Percentiles rank a stretch among this genome's conserved stretches.
Conservation (phyloP, 2,113 vertebrate genomes). For the Macquaria australasica region DNA sequence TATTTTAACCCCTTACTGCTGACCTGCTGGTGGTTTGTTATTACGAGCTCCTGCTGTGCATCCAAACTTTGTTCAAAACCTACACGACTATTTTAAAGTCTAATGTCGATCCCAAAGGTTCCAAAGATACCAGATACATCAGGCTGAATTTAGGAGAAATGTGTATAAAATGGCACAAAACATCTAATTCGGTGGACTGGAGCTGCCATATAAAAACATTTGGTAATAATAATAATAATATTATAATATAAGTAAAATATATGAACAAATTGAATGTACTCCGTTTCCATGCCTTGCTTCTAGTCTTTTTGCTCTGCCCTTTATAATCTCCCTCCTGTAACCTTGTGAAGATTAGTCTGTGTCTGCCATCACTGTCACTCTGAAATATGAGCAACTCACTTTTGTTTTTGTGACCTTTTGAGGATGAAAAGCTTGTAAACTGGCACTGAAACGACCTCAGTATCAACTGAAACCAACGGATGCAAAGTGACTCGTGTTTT, state of each 20-base stretch:
- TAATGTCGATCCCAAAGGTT: background rate
- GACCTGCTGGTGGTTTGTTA: background rate
- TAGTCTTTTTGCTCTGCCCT: background rate
- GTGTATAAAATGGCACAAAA: background rate
- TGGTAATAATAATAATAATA: no score
- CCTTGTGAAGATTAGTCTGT: background rate
- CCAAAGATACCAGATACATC: background rate
- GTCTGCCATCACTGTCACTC: background rate
- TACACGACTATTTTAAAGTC: background rate
- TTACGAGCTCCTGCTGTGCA: background rate
- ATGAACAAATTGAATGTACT: background rate
- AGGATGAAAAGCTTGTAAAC: background rate
- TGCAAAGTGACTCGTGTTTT: background rate
- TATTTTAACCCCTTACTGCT: background rate
- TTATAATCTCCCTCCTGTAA: background rate
- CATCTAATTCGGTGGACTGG: background rate
- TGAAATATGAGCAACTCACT: background rate
- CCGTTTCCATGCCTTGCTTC: background rate
- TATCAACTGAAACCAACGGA: background rate
- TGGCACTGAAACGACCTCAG: background rate
- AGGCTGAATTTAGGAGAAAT: background rate
- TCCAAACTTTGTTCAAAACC: background rate
- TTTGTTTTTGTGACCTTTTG: conserved; percentile 16
- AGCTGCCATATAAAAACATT: background rate
- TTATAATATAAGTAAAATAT: no score